Base-by-base conservation (phyloP, 2,888 invertebrate genomes). In the Drosophila sordidula region DNA sequence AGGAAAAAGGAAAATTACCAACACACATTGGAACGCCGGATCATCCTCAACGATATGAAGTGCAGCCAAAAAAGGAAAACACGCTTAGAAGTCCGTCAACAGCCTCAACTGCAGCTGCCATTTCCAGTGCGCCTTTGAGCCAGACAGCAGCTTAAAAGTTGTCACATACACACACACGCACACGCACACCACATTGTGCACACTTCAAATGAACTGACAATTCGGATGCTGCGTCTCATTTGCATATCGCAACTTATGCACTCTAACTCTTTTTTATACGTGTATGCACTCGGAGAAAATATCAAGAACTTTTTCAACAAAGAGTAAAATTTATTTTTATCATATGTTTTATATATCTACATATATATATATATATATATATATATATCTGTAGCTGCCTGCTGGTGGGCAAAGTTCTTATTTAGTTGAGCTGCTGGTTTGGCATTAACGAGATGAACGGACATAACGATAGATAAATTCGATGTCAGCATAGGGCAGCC, bases 391-490 rank as follows among this genome's bases (percentile, higher is more conserved):
- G 51, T 70, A 14, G 16, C 67, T 49, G 14, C n/a, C 45, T 54
- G 70, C 56, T 63, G 76, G 71, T 75, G 75, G 75, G 51, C 75
- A 71, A 55, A 32, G 49, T 56, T 67, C 51, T 11, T 16, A 55
- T 36, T 36, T 8, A 62, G 49, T 39, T 32, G 50, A 49, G 34
- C 63, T 58, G 58, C 42, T 59, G 55, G 62, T 11, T 57, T 58
- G 69, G 62, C 64, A 72, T 69, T 70, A 75, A 72, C 70, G 74
- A 79, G 79, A 73, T 76, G 63, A 76, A 63, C 63, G 76, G 52
- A 55, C 65, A 63, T 62, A 63, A 8, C 62, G 76, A 76, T 70
- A 67, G 74, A 67, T 57, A 55, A 75, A 70, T 70, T 61, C 74
- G 77, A 76, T 76, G 70, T 77, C 78, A 70, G 49, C 63, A 11